Percentiles rank a stretch among this genome's conserved stretches.
Evolutionary conservation across 1,140 invertebrate genomes (phyloP).

Genomic region (Solenopsis invicta): DNA sequence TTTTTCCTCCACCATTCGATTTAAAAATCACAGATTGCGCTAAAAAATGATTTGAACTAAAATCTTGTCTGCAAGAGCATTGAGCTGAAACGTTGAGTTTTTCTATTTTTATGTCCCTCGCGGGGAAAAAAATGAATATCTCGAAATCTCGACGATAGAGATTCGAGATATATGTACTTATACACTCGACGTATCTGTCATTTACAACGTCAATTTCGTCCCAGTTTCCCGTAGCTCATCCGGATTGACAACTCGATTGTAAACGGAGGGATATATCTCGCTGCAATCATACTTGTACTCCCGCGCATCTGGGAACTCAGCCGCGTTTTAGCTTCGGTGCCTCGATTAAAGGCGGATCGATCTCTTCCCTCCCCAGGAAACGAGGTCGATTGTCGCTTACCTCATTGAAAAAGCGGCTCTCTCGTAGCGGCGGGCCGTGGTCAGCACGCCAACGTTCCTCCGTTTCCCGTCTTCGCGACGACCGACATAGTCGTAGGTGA

Average conservation of each 20-base stretch:
- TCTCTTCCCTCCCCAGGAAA: not conserved
- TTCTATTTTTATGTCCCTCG: not conserved
- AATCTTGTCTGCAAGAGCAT: not conserved
- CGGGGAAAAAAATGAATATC: not conserved
- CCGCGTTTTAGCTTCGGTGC: not conserved
- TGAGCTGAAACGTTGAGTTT: not conserved
- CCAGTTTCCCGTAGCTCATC: not conserved
- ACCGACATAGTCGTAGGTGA: constrained; percentile 32
- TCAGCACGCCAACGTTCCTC: constrained; percentile 81
- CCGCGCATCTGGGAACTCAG: not conserved
- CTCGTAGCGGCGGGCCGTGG: constrained; percentile 67
- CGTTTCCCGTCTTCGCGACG: constrained; percentile 73
- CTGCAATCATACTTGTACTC: not conserved
- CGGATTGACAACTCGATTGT: not conserved
- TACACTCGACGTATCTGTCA: too few species aligned
- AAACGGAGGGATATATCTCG: not conserved
- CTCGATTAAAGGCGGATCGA: not conserved
- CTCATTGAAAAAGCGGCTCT: constrained; percentile 77
- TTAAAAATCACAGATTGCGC: not conserved
- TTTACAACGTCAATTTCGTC: not conserved
- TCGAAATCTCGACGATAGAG: not conserved
- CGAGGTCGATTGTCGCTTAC: constrained; percentile 72
- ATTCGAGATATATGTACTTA: not conserved
- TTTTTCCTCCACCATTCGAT: not conserved
- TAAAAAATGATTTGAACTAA: not conserved